Evolutionary conservation across 2,113 vertebrate species (phyloP), one percentile per base, ranked within the genome.

Genomic region (Halcyon malimbica): DNA sequence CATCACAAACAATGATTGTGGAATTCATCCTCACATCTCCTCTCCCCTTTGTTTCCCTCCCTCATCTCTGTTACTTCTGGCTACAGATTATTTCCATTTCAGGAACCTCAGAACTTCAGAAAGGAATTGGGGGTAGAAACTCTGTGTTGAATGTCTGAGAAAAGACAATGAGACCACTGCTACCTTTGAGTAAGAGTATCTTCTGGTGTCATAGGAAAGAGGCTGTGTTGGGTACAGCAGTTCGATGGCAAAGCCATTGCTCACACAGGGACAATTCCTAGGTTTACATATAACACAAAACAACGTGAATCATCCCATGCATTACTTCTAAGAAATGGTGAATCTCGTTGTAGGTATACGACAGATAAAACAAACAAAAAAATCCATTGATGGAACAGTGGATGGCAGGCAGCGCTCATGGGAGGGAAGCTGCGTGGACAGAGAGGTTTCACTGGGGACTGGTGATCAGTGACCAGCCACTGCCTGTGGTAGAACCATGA

Each of bases 221-320:
- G 10, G 3, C 4, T 0, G 0, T 21, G 6, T 28, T 53, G 4
- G 23, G 17, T 33, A 63, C 78, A 83, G 42, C 33, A 70, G 18
- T 83, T 67, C 37, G 46, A 67, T 83, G 51, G 46, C 51, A 75
- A 75, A 56, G 31, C 25, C 59, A 13, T 42, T 75, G 44, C 24
- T 78, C 35, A 28, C 20, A 28, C 23, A 39, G 35, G 17, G n/a
- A 68, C 53, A 33, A 13, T 89, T 93, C 28, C 25, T 54, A 37
- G 56, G 68, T 50, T 87, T 48, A 41, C n/a, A 81, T 24, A 35
- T 42, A 73, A 57, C 16, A 42, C 35, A 46, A 73, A 56, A 2
- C 19, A 26, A 4, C 48, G 11, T 2, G 5, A 71, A 79, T 68
- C 6, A 80, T 73, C 28, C 67, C 57, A 7, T 33, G 44, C 15